Percentiles rank a stretch among this genome's conserved stretches.
These are phyloP conservation scores for Scomber scombrus DNA, from an alignment of 2,113 vertebrate genomes.

Conservation along the genomic window DNA sequence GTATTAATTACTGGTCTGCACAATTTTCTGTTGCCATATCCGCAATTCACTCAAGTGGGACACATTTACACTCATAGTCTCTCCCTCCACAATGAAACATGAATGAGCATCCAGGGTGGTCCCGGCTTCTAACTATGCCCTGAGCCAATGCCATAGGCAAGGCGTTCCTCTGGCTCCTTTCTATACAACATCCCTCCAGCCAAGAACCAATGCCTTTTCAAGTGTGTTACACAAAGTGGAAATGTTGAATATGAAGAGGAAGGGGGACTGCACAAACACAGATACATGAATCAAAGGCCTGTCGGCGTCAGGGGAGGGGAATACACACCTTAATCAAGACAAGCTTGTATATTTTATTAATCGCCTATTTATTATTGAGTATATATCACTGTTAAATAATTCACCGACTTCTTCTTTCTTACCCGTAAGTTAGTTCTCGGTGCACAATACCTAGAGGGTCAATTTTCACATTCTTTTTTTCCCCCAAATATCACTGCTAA, in stretches of 20 bases:
- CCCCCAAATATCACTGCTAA: slow-evolving; percentile 66
- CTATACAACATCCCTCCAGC: slow-evolving; percentile 80
- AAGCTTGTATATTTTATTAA: slow-evolving; percentile 84
- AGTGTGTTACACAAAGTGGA: slow-evolving; percentile 81
- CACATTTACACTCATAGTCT: slow-evolving; percentile 68
- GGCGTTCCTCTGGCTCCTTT: slow-evolving; percentile 76
- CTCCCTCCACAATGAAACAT: slow-evolving; percentile 77
- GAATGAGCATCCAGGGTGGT: slow-evolving; percentile 83
- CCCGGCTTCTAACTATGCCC: slow-evolving; percentile 74
- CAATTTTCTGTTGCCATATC: slow-evolving; percentile 65
- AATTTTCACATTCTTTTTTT: slow-evolving; percentile 56
- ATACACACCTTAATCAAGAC: slow-evolving; percentile 83
- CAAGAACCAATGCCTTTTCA: slow-evolving; percentile 76
- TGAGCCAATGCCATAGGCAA: slow-evolving; percentile 80
- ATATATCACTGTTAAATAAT: slow-evolving; percentile 79
- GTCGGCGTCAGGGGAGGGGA: slow-evolving; percentile 70
- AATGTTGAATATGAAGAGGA: slow-evolving; percentile 78
- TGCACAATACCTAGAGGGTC: slow-evolving; percentile 70
- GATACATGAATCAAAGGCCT: slow-evolving; percentile 78
- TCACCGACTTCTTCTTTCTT: slow-evolving; percentile 74
- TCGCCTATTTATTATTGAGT: slow-evolving; percentile 82
- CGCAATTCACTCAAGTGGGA: slow-evolving; percentile 74
- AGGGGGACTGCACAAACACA: slow-evolving; percentile 73
- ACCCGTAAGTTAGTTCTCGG: slow-evolving; percentile 71
- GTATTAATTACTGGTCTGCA: slow-evolving; percentile 81